Conservation (phyloP, 2,888 invertebrate species). For the Ichneumoninae sp. region DNA sequence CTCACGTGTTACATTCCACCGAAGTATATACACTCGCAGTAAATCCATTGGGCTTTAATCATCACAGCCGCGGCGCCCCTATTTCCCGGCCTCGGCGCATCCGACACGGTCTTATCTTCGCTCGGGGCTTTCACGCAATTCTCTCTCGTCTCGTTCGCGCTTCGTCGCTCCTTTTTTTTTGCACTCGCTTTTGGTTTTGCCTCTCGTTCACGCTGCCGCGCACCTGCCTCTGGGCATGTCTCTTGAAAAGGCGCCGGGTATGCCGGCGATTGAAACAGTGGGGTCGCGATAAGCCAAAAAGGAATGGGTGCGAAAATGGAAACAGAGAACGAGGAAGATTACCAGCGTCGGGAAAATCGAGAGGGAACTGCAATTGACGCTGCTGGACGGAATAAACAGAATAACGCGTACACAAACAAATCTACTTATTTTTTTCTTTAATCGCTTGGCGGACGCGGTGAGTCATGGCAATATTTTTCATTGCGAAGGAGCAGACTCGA, state of each 20-base stretch:
- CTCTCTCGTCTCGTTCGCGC: background rate
- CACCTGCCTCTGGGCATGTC: background rate
- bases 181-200: background rate
- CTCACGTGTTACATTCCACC: background rate
- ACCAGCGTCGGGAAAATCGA: background rate
- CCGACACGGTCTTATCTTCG: conserved; percentile 17
- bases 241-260: background rate
- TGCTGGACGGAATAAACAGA: background rate
- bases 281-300: background rate
- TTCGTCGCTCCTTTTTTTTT: background rate
- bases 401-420: background rate
- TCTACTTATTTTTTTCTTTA: background rate
- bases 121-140: conserved; percentile 12
- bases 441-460: background rate
- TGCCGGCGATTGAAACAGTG: background rate
- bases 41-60: conserved; percentile 37
- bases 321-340: background rate
- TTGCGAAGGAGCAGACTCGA: background rate
- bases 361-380: background rate
- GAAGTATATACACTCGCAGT: background rate
- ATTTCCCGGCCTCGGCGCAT: background rate
- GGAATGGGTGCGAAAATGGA: background rate
- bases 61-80: conserved; percentile 16
- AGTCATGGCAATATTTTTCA: background rate
- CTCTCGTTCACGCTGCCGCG: background rate